These are phyloP conservation scores for Emydoidea blandingii DNA, from an alignment of 2,797 vertebrate genomes.

Conservation along the genomic window DNA sequence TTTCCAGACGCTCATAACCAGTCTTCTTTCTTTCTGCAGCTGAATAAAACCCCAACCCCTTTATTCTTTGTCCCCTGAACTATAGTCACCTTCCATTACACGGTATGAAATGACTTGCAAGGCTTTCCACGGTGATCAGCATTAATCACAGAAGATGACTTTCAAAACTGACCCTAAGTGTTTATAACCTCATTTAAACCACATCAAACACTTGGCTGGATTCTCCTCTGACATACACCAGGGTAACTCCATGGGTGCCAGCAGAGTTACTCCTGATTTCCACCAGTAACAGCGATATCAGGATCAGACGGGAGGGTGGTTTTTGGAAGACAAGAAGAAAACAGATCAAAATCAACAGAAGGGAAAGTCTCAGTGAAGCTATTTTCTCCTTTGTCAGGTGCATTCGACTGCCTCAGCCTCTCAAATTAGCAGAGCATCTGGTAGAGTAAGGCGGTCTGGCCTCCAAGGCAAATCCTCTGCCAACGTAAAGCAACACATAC, in stretches of 20 bases:
- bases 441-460: background rate
- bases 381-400: background rate
- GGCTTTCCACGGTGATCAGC: conserved; percentile 35
- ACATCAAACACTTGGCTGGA: conserved; percentile 8
- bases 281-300: background rate
- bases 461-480: background rate
- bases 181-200: conserved; percentile 39
- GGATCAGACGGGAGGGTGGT: background rate
- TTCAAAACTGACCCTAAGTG: conserved; percentile 38
- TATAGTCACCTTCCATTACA: conserved; percentile 69
- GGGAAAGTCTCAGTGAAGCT: background rate
- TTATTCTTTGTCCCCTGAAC: conserved; percentile 51
- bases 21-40: conserved; percentile 17
- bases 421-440: background rate
- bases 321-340: background rate
- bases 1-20: conserved; percentile 33
- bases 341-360: background rate
- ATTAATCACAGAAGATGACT: conserved; percentile 40
- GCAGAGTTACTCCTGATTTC: background rate
- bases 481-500: background rate
- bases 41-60: background rate
- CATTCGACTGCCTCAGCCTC: background rate
- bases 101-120: conserved; percentile 43
- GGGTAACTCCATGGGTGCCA: background rate
- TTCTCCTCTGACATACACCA: background rate